Evolutionary conservation across 2,888 invertebrate species (phyloP), one percentile per base, ranked within the genome.

Genomic region (Synanthedon formicaeformis): DNA sequence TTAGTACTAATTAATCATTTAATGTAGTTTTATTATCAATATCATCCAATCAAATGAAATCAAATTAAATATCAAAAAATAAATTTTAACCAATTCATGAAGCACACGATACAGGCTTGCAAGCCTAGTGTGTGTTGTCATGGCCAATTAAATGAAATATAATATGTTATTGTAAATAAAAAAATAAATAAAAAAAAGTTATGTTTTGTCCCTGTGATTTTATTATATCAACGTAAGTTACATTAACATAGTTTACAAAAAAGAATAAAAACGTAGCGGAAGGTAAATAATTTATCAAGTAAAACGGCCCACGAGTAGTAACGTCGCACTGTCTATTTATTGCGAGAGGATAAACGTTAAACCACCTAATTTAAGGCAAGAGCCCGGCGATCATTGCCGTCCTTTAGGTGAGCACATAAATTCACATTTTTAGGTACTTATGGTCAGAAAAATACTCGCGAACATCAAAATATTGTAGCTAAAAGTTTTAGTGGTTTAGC

Each of bases 281-380:
- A 65, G 61, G 63, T 69, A 60, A 66, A 66, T 52, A 55, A 55
- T 56, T 57, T 52, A 51, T 56, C 54, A 56, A 50, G 50, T 56
- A 51, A 51, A 53, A 55, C 55, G 55, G 52, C 54, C 54, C 50
- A 51, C 48, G 51, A 54, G 57, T 77, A 79, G 76, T 78, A n/a
- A 75, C 69, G 73, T 71, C 69, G 68, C 64, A 48, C 70, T 74
- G 76, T 78, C 71, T 82, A 81, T 82, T 83, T 81, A 82, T 81
- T 75, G 75, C 70, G 68, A 71, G 76, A 71, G 81, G 81, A 82
- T 81, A 74, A 81, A 73, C 81, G 81, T 79, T 79, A 82, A 84
- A 79, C 78, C 81, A 75, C 78, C 80, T 81, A 84, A 85, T 84
- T 84, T 85, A 84, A 80, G 81, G 78, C 75, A 75, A 75, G 81